Evolutionary conservation across 2,888 invertebrate genomes (phyloP).

Genomic region (Pandemis heparana): DNA sequence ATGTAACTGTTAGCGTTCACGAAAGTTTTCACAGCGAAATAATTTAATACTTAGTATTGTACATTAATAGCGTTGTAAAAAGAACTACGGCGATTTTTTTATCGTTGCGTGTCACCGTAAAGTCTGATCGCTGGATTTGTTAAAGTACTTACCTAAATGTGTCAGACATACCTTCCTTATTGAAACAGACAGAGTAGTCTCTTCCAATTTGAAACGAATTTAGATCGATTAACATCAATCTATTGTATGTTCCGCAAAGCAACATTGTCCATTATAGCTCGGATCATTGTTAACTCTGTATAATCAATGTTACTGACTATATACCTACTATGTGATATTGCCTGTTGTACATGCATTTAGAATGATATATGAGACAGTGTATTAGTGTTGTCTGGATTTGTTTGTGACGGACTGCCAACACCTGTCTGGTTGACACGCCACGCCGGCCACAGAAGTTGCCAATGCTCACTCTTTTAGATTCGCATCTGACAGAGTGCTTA

Average conservation of each 20-base stretch:
- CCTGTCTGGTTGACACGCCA: constrained; percentile 49
- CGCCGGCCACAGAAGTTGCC: constrained; percentile 8
- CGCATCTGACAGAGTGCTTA: constrained; percentile 23
- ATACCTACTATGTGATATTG: background rate
- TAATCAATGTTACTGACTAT: background rate
- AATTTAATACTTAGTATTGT: no score
- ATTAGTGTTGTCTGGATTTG: constrained; percentile 56
- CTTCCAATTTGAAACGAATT: no score
- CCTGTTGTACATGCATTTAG: background rate
- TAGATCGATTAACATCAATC: background rate
- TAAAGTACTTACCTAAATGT: no score
- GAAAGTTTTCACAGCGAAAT: no score
- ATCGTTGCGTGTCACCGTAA: no score
- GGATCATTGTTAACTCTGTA: background rate
- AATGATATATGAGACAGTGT: constrained; percentile 46
- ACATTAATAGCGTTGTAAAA: no score
- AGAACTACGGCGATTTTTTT: no score
- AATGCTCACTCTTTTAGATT: constrained; percentile 25
- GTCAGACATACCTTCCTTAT: no score
- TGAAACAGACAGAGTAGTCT: no score
- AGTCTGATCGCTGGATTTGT: no score
- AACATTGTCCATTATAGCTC: background rate
- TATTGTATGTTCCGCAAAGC: background rate
- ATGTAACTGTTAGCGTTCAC: no score
- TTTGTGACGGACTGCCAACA: constrained; percentile 55